phyloP scores from a whole-genome alignment of 2,113 vertebrate species.

The Ctenomys sociabilis region DNA sequence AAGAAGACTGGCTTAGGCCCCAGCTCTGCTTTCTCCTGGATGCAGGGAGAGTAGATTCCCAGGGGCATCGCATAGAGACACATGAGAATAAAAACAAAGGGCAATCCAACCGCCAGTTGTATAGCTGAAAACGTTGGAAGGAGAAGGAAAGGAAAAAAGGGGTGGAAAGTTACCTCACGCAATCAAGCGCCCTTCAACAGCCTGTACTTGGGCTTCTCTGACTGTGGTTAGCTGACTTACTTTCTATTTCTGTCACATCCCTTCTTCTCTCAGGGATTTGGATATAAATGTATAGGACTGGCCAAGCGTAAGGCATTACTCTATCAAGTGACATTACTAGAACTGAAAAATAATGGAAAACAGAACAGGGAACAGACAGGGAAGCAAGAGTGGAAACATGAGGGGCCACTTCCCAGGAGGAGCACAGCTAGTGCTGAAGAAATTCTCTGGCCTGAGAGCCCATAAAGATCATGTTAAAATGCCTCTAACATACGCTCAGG shows the following conservation, averaged over 20 bases:
- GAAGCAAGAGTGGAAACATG: background rate
- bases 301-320: background rate
- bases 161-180: background rate
- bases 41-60: constrained; percentile 95
- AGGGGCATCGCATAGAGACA: constrained; percentile 92
- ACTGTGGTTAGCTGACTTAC: background rate
- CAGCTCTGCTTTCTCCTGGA: constrained; percentile 90
- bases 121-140: constrained; percentile 85
- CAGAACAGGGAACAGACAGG: background rate
- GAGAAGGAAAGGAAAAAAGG: background rate
- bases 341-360: constrained; percentile 28
- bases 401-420: background rate
- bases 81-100: constrained; percentile 90
- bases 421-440: background rate
- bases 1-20: constrained; percentile 91
- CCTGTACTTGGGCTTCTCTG: background rate
- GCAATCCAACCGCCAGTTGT: constrained; percentile 87
- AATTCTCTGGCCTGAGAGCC: background rate
- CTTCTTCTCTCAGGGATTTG: background rate
- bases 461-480: background rate
- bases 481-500: background rate
- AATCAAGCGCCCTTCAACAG: background rate
- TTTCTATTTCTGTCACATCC: background rate
- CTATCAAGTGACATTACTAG: background rate
- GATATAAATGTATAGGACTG: background rate